Conservation (phyloP, 53 echinoderm and acorn worm species). For the Holothuria scabra region DNA sequence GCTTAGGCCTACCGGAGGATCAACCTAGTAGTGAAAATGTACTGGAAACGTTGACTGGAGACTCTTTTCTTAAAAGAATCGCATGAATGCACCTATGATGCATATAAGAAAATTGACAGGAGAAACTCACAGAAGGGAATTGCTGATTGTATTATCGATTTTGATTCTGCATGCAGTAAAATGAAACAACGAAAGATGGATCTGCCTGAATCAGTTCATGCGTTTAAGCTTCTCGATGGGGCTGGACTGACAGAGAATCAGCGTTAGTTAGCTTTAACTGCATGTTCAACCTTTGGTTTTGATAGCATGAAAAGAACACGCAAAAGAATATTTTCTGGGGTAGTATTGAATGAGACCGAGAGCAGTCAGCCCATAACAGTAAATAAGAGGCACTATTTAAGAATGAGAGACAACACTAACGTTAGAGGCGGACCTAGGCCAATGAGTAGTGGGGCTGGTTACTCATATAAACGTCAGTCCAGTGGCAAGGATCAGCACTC, state of each 20-base stretch:
- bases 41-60: conserved; percentile 9
- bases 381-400: conserved; percentile 6
- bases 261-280: conserved; percentile 1
- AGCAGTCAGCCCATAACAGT: background rate
- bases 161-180: background rate
- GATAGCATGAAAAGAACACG: background rate
- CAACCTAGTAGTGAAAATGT: conserved; percentile 12
- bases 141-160: background rate
- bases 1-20: conserved; percentile 22
- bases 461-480: background rate
- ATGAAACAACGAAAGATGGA: conserved; percentile 8
- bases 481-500: background rate
- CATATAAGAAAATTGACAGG: background rate
- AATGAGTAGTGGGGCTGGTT: background rate
- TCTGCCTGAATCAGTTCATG: conserved; percentile 24
- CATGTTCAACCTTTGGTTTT: conserved; percentile 13
- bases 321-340: conserved; percentile 24
- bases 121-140: background rate
- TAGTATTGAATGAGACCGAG: conserved; percentile 9
- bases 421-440: background rate
- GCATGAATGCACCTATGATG: conserved; percentile 25
- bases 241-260: conserved; percentile 19
- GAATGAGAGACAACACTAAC: conserved; percentile 8
- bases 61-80: conserved; percentile 22
- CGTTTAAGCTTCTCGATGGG: conserved; percentile 2